A percentile compares a stretch with the other conserved stretches of the same genome.
These are phyloP conservation scores for Thaleichthys pacificus DNA, from an alignment of 2,797 vertebrate genomes.

Conservation along the genomic window DNA sequence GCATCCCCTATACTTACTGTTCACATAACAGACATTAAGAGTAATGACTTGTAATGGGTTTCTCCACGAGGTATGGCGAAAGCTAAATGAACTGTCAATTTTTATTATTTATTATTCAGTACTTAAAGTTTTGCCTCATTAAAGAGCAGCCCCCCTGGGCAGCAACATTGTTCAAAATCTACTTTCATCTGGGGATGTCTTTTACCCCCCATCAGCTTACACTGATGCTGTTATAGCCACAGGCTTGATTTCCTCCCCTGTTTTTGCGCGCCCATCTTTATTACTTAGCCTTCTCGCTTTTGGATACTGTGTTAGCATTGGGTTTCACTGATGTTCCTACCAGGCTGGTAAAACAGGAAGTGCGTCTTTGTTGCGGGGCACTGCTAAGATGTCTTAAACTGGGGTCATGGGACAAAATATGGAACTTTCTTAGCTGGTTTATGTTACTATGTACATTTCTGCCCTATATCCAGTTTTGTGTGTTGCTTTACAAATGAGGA, in stretches of 20 bases:
- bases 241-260: slow-evolving; percentile 79
- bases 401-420: slow-evolving; percentile 24
- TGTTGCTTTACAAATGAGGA: too few species aligned
- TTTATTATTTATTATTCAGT: slow-evolving; percentile 99
- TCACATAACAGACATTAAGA: slow-evolving; percentile 92
- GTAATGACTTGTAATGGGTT: slow-evolving; percentile 96
- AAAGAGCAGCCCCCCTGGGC: slow-evolving; percentile 93
- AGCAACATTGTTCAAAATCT: slow-evolving; percentile 95
- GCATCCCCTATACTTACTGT: slow-evolving; percentile 84
- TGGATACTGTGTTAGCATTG: slow-evolving; percentile 72
- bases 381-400: slow-evolving; percentile 45
- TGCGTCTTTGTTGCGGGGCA: slow-evolving; percentile 22
- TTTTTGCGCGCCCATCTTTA: slow-evolving; percentile 74
- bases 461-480: too few species aligned
- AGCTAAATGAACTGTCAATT: slow-evolving; percentile 99
- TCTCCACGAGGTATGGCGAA: slow-evolving; percentile 95
- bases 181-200: slow-evolving; percentile 93
- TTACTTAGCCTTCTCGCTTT: slow-evolving; percentile 60
- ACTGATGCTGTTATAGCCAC: slow-evolving; percentile 84
- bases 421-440: too few species aligned
- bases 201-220: slow-evolving; percentile 88
- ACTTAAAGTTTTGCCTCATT: slow-evolving; percentile 99
- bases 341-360: slow-evolving; percentile 58
- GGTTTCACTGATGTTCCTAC: slow-evolving; percentile 44
- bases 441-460: too few species aligned